Percentiles rank a stretch among this genome's conserved stretches.
These are phyloP conservation scores for Meloidogyne hapla DNA, from an alignment of 1,140 invertebrate genomes.

Conservation along the genomic window DNA sequence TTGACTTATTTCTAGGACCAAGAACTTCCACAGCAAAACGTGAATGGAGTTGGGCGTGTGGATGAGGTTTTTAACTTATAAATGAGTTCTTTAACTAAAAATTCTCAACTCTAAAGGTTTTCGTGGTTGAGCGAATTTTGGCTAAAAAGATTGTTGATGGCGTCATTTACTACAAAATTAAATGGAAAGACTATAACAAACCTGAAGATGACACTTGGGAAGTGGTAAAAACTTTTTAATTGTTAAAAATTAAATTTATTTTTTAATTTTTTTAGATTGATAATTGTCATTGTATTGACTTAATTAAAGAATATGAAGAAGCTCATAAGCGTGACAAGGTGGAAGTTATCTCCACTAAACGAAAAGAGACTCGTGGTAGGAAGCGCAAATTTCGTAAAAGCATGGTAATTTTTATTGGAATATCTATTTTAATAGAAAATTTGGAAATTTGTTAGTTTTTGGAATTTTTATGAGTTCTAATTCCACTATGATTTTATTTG, in stretches of 20 bases:
- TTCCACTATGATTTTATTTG: no score
- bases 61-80: neutral
- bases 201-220: neutral
- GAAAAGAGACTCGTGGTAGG: neutral
- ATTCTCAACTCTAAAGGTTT: neutral
- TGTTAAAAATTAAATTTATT: neutral
- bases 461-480: no score
- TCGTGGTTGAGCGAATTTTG: neutral
- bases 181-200: neutral
- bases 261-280: neutral
- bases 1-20: neutral
- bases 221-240: neutral
- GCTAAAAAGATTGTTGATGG: neutral
- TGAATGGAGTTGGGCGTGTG: neutral
- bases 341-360: neutral
- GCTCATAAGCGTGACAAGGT: neutral
- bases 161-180: neutral
- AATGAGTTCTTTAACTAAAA: neutral
- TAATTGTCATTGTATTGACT: neutral
- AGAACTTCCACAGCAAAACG: neutral
- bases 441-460: no score
- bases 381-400: neutral
- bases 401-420: neutral
- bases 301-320: neutral
- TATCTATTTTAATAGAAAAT: no score